Evolutionary conservation across 2,797 vertebrate genomes (phyloP), one percentile per base, ranked within the genome.

Genomic region (Notolepis coatsorum): DNA sequence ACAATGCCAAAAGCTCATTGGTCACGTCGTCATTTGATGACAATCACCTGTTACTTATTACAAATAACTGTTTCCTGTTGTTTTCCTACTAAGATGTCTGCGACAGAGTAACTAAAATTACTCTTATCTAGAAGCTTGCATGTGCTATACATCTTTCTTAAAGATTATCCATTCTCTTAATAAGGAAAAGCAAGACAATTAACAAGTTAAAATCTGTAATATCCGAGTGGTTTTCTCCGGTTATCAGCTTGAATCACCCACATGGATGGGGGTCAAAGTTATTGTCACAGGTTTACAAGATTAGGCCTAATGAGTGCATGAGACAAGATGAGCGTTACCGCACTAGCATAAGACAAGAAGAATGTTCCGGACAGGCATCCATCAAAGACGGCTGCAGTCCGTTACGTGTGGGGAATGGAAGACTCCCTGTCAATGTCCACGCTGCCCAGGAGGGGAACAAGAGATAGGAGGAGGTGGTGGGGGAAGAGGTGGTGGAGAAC

Each of bases 341-440:
- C 74, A 77, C 80, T 65, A 54, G 58, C 68, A 72, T 80, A 54
- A 71, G 77, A 69, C 75, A 77, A 66, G 30, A 24, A 47, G 21
- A 21, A 47, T 17, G 46, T 10, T 7, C 12, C 12, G 25, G 7
- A 13, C 4, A 42, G 6, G 5, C 24, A 23, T 9, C 10, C 21
- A 23, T 20, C 23, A 9, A 20, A 46, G 59, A 42, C 33, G 65
- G 80, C 70, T 79, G 78, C 61, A 60, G 78, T 82, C 75, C 79
- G 55, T 79, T 61, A 25, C n/a, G 35, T 46, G 64, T 61, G 71
- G 71, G 43, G 64, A 27, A 69, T 63, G 66, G 73, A 53, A 58
- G 73, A 71, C 73, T 81, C 71, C 65, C 25, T 71, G 80, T 84
- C 71, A 82, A 52, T 82, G 77, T 80, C 75, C 67, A 79, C 65